Percentiles rank a stretch among this genome's conserved stretches.
phyloP scores from a whole-genome alignment of 2,113 vertebrate species.

The Rhagologus leucostigma region DNA sequence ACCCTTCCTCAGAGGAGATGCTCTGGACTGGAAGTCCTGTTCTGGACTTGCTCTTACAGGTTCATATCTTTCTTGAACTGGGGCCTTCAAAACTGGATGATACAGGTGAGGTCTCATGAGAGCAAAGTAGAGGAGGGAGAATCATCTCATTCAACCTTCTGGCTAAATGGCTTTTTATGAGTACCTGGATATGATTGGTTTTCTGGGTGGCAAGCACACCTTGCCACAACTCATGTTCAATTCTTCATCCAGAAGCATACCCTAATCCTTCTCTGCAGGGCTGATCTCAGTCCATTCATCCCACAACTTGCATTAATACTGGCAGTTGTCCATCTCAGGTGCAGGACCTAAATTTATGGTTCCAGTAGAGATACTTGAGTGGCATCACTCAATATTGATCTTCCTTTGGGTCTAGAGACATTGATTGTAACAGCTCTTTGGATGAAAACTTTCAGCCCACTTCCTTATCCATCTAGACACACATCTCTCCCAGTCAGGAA shows the following conservation, averaged over 20 bases:
- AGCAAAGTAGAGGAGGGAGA: neutral
- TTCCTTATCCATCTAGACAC: neutral
- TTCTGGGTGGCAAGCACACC: neutral
- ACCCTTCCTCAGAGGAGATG: neutral
- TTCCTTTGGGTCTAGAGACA: neutral
- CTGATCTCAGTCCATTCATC: neutral
- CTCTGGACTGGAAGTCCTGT: neutral
- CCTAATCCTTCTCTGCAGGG: neutral
- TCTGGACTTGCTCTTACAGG: neutral
- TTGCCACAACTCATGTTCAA: neutral
- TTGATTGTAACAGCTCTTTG: neutral
- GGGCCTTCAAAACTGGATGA: neutral
- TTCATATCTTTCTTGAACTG: neutral
- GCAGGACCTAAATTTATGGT: neutral
- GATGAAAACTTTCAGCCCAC: neutral
- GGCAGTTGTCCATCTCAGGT: neutral
- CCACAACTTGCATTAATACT: neutral
- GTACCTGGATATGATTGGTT: rapidly evolving
- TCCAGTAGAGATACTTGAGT: neutral
- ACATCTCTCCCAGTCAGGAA: rapidly evolving
- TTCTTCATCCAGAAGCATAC: neutral
- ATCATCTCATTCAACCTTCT: neutral
- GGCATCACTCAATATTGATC: neutral
- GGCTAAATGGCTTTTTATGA: neutral
- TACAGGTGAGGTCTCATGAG: rapidly evolving